Evolutionary conservation across 2,113 vertebrate genomes (phyloP), one percentile per base, ranked within the genome.

Genomic region (Rhynchopsitta pachyrhyncha): DNA sequence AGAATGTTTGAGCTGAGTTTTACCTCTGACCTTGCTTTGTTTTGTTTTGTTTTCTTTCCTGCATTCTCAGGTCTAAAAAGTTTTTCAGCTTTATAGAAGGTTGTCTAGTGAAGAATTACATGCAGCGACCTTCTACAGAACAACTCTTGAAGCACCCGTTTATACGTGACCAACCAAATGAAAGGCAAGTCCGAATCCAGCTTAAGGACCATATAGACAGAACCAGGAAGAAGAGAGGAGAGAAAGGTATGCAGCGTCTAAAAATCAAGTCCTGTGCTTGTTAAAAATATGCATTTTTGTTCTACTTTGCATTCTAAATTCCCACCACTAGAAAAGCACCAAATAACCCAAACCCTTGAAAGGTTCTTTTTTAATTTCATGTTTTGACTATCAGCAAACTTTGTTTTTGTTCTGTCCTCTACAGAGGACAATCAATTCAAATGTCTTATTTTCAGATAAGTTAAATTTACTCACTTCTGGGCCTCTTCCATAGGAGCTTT

Each of bases 41-140:
- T 24, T 33, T 18, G 11, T 2, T 52, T 42, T 35, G 15, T 28
- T 19, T 7, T 24, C 35, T 24, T 82, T 19, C 28, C 17, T 71
- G 20, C 31, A 66, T 81, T 73, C 50, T 63, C 81, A 99, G 99
- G 99, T 99, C 99, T 1, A 99, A 99, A 98, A 99, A 99, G 96
- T 99, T 99, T 97, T 99, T 99, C 97, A 99, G 99, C 97, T 99
- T 99, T 97, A 99, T 99, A 92, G 99, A 99, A 98, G 98, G 99
- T 78, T 99, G 99, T 95, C 98, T 99, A 97, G 99, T 99, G 97
- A 99, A 99, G 98, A 99, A 99, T 96, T 99, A 99, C 96, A 99
- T 98, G 68, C 99, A 99, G 94, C 98, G 99, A 23, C 99, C 99
- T 35, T 98, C 99, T 93, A 99, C 99, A 7, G 99, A 99, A 39